Conservation (phyloP, 2,888 invertebrate genomes). For the Drosophila mettleri region DNA sequence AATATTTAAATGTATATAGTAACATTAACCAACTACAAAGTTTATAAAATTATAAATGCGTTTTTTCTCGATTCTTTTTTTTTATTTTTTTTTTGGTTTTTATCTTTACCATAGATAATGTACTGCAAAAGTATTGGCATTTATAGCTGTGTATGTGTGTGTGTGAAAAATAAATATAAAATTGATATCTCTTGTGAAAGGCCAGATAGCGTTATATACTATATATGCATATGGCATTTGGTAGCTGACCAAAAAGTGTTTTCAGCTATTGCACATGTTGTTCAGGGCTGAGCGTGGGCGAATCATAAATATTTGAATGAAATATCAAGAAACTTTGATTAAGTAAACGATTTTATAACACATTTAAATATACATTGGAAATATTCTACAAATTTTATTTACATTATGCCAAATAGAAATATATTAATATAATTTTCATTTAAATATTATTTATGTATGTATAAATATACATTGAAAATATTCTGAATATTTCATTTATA, state of each 20-base stretch:
- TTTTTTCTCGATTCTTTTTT: constrained; percentile 31
- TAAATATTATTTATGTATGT: too few species aligned
- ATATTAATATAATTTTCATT: too few species aligned
- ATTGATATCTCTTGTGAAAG: constrained; percentile 36
- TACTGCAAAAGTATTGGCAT: constrained; percentile 40
- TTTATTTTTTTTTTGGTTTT: constrained; percentile 37
- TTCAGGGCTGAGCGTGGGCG: constrained; percentile 17
- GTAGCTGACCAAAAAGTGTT: constrained; percentile 24
- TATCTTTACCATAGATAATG: constrained; percentile 48
- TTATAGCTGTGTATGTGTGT: constrained; percentile 9
- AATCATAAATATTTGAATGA: constrained; percentile 14
- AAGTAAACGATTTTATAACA: not conserved
- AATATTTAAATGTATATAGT: constrained; percentile 2
- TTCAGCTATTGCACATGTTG: constrained; percentile 26
- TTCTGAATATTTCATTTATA: too few species aligned
- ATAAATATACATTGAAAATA: too few species aligned
- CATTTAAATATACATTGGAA: not conserved
- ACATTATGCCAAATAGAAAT: not conserved
- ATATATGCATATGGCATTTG: constrained; percentile 21
- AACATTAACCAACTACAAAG: constrained; percentile 24
- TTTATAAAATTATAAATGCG: constrained; percentile 37
- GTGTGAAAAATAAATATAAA: constrained; percentile 11
- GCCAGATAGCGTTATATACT: constrained; percentile 37
- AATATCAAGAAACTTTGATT: not conserved
- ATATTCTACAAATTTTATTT: too few species aligned